A percentile compares a stretch with the other conserved stretches of the same genome.
phyloP scores from a whole-genome alignment of 2,888 invertebrate genomes.

The Platycheirus albimanus region DNA sequence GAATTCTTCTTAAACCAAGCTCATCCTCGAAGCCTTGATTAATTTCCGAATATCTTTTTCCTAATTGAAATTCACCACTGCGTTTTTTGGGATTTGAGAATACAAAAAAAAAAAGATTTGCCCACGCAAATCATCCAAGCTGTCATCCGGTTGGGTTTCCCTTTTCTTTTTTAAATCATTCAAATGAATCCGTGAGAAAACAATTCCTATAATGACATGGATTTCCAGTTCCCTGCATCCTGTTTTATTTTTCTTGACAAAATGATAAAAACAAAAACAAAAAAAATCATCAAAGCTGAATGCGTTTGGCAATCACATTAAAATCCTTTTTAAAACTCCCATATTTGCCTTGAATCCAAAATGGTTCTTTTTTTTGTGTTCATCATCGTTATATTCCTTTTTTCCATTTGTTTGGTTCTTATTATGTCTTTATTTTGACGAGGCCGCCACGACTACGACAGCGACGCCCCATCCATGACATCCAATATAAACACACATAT shows the following conservation, averaged over 20 bases:
- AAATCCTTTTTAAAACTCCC: constrained; percentile 38
- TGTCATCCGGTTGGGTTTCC: not conserved
- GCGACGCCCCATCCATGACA: not conserved
- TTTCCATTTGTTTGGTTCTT: constrained; percentile 4
- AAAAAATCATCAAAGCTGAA: constrained; percentile 1
- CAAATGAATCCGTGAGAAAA: constrained; percentile 28
- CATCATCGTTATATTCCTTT: constrained; percentile 26
- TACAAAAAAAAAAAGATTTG: not conserved
- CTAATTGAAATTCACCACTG: too few relatives aligned
- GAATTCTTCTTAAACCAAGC: too few relatives aligned
- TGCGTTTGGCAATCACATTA: constrained; percentile 24
- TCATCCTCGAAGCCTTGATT: too few relatives aligned
- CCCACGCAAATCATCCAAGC: not conserved
- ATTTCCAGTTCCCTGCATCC: constrained; percentile 37
- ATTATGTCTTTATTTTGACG: constrained; percentile 2
- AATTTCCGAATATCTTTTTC: too few relatives aligned
- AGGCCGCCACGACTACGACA: not conserved
- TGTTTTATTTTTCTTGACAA: constrained; percentile 20
- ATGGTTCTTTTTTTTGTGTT: constrained; percentile 5
- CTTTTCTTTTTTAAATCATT: not conserved
- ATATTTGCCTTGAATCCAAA: not conserved
- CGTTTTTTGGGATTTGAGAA: too few relatives aligned
- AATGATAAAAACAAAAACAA: constrained; percentile 1
- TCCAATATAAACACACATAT: constrained; percentile 7
- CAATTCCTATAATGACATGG: constrained; percentile 14